Percentiles rank a stretch among this genome's conserved stretches.
Evolutionary conservation across 37 sponge, comb jelly and placozoan genomes (phyloP).

Genomic region (Axinella damicornis): DNA sequence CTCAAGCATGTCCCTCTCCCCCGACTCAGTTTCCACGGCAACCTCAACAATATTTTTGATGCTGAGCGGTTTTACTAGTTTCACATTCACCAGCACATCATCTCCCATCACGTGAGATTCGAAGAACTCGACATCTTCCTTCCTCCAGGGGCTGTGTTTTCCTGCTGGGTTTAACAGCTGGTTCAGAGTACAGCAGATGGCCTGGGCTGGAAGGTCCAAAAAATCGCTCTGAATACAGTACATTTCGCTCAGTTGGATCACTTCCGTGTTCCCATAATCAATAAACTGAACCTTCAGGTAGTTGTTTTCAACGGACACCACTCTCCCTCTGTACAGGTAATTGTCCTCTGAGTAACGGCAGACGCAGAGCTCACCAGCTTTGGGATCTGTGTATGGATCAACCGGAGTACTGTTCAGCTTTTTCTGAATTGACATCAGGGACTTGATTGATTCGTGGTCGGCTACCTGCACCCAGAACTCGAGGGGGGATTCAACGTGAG

Average conservation of each 20-base stretch:
- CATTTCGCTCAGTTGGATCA: not conserved
- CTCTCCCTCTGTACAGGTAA: conserved; percentile 39
- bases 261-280: conserved; percentile 64
- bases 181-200: conserved; percentile 53
- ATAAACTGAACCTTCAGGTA: conserved; percentile 17
- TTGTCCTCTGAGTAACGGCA: conserved; percentile 47
- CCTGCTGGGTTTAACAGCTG: conserved; percentile 25
- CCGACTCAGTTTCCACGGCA: not conserved
- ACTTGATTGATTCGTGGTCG: not conserved
- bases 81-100: not conserved
- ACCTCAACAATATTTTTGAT: conserved; percentile 21
- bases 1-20: conserved; percentile 10
- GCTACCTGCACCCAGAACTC: conserved; percentile 32
- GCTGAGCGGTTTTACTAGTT: conserved; percentile 20
- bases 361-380: conserved; percentile 46
- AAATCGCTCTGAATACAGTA: conserved; percentile 12
- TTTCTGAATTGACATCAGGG: not conserved
- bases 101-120: not conserved
- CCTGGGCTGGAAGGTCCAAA: conserved; percentile 33
- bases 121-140: conserved; percentile 11
- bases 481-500: conserved; percentile 27
- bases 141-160: conserved; percentile 7
- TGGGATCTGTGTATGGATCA: not conserved
- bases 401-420: not conserved
- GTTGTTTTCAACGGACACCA: not conserved